Conservation (phyloP, 2,888 invertebrate genomes). For the Xiphydria camelus region DNA sequence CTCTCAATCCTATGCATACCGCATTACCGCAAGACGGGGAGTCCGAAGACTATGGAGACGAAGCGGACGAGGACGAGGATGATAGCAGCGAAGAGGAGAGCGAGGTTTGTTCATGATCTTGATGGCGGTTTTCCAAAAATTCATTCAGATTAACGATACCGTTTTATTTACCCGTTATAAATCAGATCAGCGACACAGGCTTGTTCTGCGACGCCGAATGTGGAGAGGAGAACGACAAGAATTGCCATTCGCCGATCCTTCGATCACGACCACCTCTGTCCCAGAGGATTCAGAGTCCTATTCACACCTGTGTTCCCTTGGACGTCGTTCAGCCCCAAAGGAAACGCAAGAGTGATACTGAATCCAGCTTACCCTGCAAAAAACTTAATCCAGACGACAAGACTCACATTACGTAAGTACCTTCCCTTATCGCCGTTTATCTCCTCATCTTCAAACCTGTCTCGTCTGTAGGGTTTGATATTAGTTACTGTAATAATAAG, state of each 20-base stretch:
- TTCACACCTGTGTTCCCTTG: constrained; percentile 47
- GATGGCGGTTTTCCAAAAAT: neutral
- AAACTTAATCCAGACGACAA: constrained; percentile 61
- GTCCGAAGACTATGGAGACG: constrained; percentile 47
- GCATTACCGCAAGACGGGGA: constrained; percentile 39
- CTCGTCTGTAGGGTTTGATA: no score
- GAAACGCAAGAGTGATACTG: constrained; percentile 52
- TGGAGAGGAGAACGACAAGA: constrained; percentile 36
- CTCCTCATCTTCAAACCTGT: no score
- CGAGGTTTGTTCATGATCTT: constrained; percentile 32
- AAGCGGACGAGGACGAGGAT: constrained; percentile 50
- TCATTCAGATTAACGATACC: neutral
- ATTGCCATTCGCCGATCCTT: constrained; percentile 33
- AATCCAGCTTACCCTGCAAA: constrained; percentile 59
- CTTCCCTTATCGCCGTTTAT: no score
- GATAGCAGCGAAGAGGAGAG: constrained; percentile 50
- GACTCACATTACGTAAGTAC: constrained; percentile 38
- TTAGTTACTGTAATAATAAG: no score
- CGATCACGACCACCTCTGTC: constrained; percentile 33
- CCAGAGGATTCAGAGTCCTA: constrained; percentile 43
- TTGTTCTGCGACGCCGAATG: constrained; percentile 46
- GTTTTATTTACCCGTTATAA: neutral
- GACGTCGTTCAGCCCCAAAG: constrained; percentile 49
- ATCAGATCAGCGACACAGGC: constrained; percentile 47
- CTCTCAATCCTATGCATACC: constrained; percentile 38